phyloP scores from a whole-genome alignment of 2,797 vertebrate genomes.

The Rhinichthys osculus region DNA sequence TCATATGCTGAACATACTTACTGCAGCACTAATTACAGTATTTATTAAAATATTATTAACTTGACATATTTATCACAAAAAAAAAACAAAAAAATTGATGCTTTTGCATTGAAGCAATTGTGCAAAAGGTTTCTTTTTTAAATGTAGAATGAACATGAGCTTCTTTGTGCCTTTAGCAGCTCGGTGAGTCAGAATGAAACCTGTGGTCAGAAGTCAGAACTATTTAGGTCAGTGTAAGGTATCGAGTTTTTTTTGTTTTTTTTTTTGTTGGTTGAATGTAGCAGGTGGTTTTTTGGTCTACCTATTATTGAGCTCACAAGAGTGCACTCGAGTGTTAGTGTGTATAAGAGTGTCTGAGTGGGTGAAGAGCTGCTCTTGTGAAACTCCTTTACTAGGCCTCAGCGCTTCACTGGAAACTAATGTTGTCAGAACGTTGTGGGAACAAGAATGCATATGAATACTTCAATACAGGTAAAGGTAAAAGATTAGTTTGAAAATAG shows the following conservation, averaged over 20 bases:
- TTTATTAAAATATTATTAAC: background rate
- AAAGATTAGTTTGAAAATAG: background rate
- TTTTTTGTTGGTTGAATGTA: background rate
- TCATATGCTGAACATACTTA: background rate
- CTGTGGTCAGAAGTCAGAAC: background rate
- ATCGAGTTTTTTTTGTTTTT: no score
- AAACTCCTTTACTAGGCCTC: background rate
- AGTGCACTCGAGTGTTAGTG: conserved; percentile 12
- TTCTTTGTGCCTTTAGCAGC: background rate
- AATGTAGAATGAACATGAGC: background rate
- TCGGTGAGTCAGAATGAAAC: background rate
- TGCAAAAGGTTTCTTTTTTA: background rate
- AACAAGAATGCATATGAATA: background rate
- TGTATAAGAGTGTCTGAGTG: background rate
- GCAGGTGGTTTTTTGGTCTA: background rate
- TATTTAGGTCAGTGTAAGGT: background rate
- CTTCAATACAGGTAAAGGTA: background rate
- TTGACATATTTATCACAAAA: background rate
- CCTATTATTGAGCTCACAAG: background rate
- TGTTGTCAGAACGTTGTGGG: background rate
- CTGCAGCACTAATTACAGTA: background rate
- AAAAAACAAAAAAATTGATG: no score
- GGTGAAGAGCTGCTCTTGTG: background rate
- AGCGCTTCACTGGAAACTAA: background rate
- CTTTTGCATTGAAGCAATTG: background rate